These are phyloP conservation scores for Scotopteryx bipunctaria DNA, from an alignment of 2,888 invertebrate genomes.

Conservation along the genomic window DNA sequence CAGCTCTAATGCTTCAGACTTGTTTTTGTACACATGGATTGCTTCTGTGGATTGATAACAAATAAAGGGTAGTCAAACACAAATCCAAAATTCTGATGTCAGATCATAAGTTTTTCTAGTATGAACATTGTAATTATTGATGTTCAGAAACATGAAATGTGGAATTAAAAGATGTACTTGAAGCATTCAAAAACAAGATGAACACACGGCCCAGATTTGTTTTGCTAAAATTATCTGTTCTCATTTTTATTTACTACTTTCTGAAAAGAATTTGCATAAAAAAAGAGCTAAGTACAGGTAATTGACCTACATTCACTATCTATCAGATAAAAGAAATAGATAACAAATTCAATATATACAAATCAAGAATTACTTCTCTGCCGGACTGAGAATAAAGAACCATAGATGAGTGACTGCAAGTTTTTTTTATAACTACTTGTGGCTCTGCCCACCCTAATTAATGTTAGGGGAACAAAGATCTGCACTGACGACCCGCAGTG, in stretches of 20 bases:
- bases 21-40: slow-evolving; percentile 87
- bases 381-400: no score
- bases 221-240: neutral
- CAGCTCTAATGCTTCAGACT: slow-evolving; percentile 88
- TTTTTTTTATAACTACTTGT: no score
- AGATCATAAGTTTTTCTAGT: no score
- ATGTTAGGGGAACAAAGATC: no score
- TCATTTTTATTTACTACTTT: neutral
- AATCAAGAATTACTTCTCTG: no score
- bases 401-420: no score
- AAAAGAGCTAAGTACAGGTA: slow-evolving; percentile 28
- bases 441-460: no score
- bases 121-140: no score
- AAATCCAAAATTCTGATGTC: no score
- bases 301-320: slow-evolving; percentile 41
- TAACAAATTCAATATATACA: no score
- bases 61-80: no score
- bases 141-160: neutral
- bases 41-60: slow-evolving; percentile 55
- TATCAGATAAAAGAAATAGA: slow-evolving; percentile 10
- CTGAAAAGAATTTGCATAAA: slow-evolving; percentile 7
- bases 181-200: neutral
- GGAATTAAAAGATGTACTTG: neutral
- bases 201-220: neutral
- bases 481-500: no score